These are phyloP conservation scores for Octodonta nipae DNA, from an alignment of 2,888 invertebrate species.

Conservation along the genomic window DNA sequence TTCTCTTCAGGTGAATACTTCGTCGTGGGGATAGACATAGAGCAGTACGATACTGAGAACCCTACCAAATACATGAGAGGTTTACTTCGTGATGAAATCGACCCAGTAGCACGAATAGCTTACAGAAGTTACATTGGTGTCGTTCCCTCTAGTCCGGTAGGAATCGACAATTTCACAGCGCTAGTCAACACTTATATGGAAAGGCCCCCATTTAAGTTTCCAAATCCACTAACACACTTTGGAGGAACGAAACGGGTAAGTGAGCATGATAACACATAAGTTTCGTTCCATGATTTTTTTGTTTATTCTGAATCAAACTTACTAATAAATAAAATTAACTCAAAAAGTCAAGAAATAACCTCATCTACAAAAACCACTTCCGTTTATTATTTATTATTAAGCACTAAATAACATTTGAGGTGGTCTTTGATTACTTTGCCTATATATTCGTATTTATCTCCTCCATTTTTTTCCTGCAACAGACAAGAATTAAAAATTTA, in stretches of 20 bases:
- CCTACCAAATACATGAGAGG: slow-evolving; percentile 72
- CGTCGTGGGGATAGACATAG: slow-evolving; percentile 81
- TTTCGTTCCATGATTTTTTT: too few relatives aligned
- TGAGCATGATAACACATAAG: too few relatives aligned
- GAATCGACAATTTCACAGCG: slow-evolving; percentile 58
- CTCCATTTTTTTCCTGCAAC: too few relatives aligned
- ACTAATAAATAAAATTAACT: too few relatives aligned
- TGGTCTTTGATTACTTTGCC: too few relatives aligned
- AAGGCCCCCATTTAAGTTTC: slow-evolving; percentile 74
- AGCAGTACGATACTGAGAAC: slow-evolving; percentile 66
- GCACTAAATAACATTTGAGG: too few relatives aligned
- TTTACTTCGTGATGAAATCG: slow-evolving; percentile 49
- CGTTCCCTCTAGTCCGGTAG: slow-evolving; percentile 60
- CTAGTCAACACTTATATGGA: slow-evolving; percentile 75
- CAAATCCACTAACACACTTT: slow-evolving; percentile 59
- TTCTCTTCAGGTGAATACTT: slow-evolving; percentile 69
- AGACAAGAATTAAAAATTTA: too few relatives aligned
- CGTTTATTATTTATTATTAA: too few relatives aligned
- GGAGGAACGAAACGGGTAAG: slow-evolving; percentile 55
- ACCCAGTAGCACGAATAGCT: slow-evolving; percentile 50
- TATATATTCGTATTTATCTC: too few relatives aligned
- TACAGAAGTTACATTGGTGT: slow-evolving; percentile 75
- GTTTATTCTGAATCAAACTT: too few relatives aligned
- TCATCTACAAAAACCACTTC: too few relatives aligned
- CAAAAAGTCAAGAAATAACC: too few relatives aligned